phyloP scores from a whole-genome alignment of 2,888 invertebrate genomes.

The Lacanobia wlatinum region DNA sequence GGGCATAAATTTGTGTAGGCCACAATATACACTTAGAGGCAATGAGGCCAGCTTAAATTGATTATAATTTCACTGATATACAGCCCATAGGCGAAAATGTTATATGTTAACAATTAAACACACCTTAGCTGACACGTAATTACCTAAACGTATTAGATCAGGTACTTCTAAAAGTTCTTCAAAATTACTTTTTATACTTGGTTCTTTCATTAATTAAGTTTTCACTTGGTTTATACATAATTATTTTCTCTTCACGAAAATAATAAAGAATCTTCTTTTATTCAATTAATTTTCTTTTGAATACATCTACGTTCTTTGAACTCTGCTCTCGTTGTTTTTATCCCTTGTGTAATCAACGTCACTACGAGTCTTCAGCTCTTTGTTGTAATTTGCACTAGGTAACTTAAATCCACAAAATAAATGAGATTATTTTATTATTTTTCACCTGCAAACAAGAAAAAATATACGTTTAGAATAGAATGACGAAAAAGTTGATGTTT shows the following conservation, averaged over 20 bases:
- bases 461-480: not conserved
- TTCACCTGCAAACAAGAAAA: constrained; percentile 34
- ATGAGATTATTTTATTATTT: constrained; percentile 18
- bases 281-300: constrained; percentile 4
- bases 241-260: constrained; percentile 1
- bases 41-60: too few species aligned
- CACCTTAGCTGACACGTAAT: not conserved
- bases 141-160: not conserved
- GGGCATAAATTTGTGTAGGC: not conserved
- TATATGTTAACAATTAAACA: not conserved
- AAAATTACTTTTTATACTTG: not conserved
- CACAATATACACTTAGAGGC: too few species aligned
- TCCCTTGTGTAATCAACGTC: constrained; percentile 2
- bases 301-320: constrained; percentile 4
- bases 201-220: not conserved
- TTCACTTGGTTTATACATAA: too few species aligned
- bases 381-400: constrained; percentile 6
- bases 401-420: constrained; percentile 30
- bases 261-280: not conserved
- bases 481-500: too few species aligned
- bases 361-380: constrained; percentile 13
- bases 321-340: not conserved
- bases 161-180: not conserved
- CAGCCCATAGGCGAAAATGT: not conserved
- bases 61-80: too few species aligned